phyloP scores from a whole-genome alignment of 2,888 invertebrate species.

The Ectobius pallidus region DNA sequence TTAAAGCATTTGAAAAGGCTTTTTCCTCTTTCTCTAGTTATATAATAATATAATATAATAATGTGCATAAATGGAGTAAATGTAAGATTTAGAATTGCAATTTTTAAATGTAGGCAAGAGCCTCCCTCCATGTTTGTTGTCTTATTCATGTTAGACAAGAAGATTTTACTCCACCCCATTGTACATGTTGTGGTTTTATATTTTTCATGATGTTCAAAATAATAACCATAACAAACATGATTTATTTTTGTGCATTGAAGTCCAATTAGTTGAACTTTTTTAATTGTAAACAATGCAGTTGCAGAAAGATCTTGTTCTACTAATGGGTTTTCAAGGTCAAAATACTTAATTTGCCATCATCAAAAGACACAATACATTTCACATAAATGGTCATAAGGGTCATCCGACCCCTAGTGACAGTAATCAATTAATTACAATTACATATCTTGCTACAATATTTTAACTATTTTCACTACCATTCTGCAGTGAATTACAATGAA shows the following conservation, averaged over 20 bases:
- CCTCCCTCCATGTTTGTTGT: slow-evolving; percentile 13
- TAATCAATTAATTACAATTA: slow-evolving; percentile 5
- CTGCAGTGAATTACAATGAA: background rate
- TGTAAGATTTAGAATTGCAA: slow-evolving; percentile 27
- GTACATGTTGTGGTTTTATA: background rate
- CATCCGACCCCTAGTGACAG: background rate
- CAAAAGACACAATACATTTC: slow-evolving; percentile 12
- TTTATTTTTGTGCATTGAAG: background rate
- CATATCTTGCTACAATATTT: slow-evolving; percentile 10
- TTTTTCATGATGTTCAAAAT: background rate
- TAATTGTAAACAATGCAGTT: slow-evolving; percentile 11
- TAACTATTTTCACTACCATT: background rate
- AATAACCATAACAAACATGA: slow-evolving; percentile 11
- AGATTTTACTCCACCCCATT: background rate
- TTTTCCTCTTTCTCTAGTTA: slow-evolving; percentile 8
- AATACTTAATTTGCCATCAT: slow-evolving; percentile 12
- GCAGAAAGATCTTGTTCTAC: background rate
- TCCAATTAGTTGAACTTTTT: background rate
- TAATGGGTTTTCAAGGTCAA: slow-evolving; percentile 14
- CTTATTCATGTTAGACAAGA: background rate
- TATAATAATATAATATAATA: slow-evolving; percentile 20
- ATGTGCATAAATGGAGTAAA: slow-evolving; percentile 21
- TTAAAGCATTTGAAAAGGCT: slow-evolving; percentile 32
- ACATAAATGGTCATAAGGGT: slow-evolving; percentile 8
- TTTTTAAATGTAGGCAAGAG: slow-evolving; percentile 20